Base-by-base conservation (phyloP, 2,888 invertebrate genomes). In the Dasysyrphus tricinctus region DNA sequence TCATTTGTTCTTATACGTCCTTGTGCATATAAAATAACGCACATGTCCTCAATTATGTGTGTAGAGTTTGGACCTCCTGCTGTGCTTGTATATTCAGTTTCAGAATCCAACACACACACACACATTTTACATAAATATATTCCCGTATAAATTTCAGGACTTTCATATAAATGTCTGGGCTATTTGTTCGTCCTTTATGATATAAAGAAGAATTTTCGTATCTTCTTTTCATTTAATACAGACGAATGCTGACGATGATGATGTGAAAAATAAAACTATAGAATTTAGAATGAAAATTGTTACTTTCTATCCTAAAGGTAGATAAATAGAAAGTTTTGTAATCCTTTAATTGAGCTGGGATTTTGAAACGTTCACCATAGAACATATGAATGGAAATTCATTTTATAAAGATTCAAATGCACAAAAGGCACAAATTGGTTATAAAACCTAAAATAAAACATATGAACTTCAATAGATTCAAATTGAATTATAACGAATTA, bases 1-100 rank as follows among this genome's bases (percentile, higher is more conserved):
- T 76, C 87, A 87, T 87, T 87, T 83, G 76, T 83, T 76, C 83
- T 72, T 87, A 24, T 24, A 57, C 72, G 83, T 76, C 79, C 76
- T 75, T 86, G 70, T 74, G 82, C 86, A 81, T 79, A 86, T 79
- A 82, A 86, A 86, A 86, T 67, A 79, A 82, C 82, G 75, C 86
- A 78, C 70, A 82, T 82, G 82, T 78, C 78, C 82, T 86, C 82
- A 82, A 86, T 86, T 82, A 75, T 44, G 63, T 80, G 73, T 77
- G 57, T 67, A 73, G 56, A 54, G 72, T 63, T 84, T 67, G 81
- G 81, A 74, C 75, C 65, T 72, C 75, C 86, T 78, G 78, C 70
- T 47, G 78, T 47, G 78, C 49, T 63, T 78, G 73, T 77, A 42
- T 77, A 51, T 54, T 73, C 37, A n/a, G n/a, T n/a, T n/a, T n/a